Evolutionary conservation across 2,888 invertebrate species (phyloP).

Genomic region (Creontiades dilutus): DNA sequence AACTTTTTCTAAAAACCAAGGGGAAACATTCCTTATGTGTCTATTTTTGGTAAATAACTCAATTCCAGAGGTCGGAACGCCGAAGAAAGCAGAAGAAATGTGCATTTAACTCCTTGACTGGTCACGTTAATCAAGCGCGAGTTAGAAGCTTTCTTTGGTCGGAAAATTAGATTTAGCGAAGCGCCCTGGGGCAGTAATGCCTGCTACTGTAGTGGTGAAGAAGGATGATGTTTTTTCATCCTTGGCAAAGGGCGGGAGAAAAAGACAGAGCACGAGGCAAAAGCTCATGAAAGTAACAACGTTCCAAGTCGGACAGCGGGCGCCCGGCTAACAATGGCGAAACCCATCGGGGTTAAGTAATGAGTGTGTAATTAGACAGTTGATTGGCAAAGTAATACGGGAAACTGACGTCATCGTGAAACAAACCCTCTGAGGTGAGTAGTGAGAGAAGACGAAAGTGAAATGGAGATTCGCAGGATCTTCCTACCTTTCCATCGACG

Average conservation of each 20-base stretch:
- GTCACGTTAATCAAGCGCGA: conserved; percentile 6
- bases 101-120: conserved; percentile 6
- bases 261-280: neutral
- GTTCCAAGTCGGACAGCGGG: conserved; percentile 7
- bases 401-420: conserved; percentile 15
- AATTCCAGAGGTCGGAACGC: neutral
- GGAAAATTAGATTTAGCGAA: conserved; percentile 23
- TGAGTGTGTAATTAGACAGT: conserved; percentile 46
- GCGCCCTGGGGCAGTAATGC: conserved; percentile 2
- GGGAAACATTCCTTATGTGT: too few species aligned
- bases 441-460: conserved; percentile 17
- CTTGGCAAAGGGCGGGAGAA: neutral
- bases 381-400: conserved; percentile 11
- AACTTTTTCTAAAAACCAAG: too few species aligned
- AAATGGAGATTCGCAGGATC: conserved; percentile 20
- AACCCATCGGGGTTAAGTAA: conserved; percentile 10
- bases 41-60: too few species aligned
- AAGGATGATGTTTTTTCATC: neutral
- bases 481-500: neutral
- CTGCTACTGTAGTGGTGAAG: conserved; percentile 7
- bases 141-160: conserved; percentile 9
- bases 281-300: neutral
- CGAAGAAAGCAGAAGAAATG: neutral
- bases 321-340: conserved; percentile 14
- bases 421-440: too few species aligned